These are phyloP conservation scores for Mastacembelus armatus DNA, from an alignment of 2,797 vertebrate genomes.

Conservation along the genomic window DNA sequence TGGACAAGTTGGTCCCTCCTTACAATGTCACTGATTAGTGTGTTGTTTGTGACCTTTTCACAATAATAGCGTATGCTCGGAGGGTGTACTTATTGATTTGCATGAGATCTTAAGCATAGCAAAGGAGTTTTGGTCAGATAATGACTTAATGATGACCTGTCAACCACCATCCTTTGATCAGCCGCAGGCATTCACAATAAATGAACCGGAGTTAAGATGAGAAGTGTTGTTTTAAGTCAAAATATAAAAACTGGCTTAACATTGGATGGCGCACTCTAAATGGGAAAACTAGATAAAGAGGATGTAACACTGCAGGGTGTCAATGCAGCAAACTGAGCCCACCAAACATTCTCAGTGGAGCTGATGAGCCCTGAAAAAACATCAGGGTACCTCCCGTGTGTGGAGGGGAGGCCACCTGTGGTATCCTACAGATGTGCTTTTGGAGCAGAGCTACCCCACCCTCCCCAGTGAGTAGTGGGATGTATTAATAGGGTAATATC, in stretches of 20 bases:
- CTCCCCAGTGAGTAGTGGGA: slow-evolving; percentile 79
- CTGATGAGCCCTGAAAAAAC: slow-evolving; percentile 49
- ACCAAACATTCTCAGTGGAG: slow-evolving; percentile 29
- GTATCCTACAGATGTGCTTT: slow-evolving; percentile 67
- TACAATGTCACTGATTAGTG: slow-evolving; percentile 44
- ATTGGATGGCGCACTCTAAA: slow-evolving; percentile 11
- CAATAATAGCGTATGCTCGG: slow-evolving; percentile 29
- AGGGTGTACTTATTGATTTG: slow-evolving; percentile 27
- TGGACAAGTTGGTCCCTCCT: slow-evolving; percentile 47
- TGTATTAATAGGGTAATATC: slow-evolving; percentile 91
- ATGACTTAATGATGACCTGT: slow-evolving; percentile 63
- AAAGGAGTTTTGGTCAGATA: slow-evolving; percentile 38
- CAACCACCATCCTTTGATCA: slow-evolving; percentile 61
- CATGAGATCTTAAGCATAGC: slow-evolving; percentile 39
- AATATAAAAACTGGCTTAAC: slow-evolving; percentile 19
- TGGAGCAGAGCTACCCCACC: slow-evolving; percentile 38
- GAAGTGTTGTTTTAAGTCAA: slow-evolving; percentile 33
- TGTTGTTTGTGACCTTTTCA: slow-evolving; percentile 50
- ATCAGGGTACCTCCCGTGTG: slow-evolving; percentile 49
- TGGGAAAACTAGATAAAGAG: slow-evolving; percentile 20
- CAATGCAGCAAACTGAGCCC: not conserved
- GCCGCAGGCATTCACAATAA: slow-evolving; percentile 19
- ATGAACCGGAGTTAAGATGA: slow-evolving; percentile 35
- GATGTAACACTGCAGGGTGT: slow-evolving; percentile 7
- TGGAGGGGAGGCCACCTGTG: slow-evolving; percentile 62